A percentile compares a stretch with the other conserved stretches of the same genome.
phyloP scores from a whole-genome alignment of 1,140 invertebrate genomes.

The Eulimnadia texana region DNA sequence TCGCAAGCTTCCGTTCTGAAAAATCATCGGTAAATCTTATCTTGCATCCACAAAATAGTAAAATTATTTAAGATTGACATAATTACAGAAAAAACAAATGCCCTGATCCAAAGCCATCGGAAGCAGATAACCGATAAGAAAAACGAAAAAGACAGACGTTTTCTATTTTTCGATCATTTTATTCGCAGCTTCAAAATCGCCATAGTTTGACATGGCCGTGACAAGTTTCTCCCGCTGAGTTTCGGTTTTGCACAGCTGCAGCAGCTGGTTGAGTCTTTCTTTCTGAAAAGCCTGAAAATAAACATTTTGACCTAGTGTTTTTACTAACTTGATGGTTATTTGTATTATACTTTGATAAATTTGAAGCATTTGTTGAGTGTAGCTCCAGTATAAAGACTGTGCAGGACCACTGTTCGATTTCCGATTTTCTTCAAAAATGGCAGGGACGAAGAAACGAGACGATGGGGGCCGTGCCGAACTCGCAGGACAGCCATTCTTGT shows the following conservation, averaged over 20 bases:
- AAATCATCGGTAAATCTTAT: constrained; percentile 17
- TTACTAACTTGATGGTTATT: neutral
- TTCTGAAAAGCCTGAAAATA: neutral
- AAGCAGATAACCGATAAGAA: too few relatives aligned
- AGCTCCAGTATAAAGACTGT: constrained; percentile 54
- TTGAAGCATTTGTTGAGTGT: constrained; percentile 60
- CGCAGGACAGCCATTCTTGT: constrained; percentile 55
- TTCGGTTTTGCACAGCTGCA: neutral
- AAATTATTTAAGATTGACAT: neutral
- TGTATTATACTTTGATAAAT: constrained; percentile 37
- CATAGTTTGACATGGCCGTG: too few relatives aligned
- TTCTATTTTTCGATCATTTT: too few relatives aligned
- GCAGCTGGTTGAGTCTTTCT: neutral
- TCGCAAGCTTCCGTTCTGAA: constrained; percentile 22
- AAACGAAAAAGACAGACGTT: too few relatives aligned
- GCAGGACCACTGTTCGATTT: constrained; percentile 40
- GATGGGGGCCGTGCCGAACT: constrained; percentile 52
- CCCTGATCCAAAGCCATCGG: constrained; percentile 1
- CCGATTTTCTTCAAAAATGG: constrained; percentile 47
- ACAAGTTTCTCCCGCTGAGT: neutral
- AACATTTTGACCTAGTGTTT: neutral
- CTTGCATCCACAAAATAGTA: neutral
- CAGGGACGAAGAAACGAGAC: constrained; percentile 45
- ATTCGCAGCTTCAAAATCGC: too few relatives aligned
- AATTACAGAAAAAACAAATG: constrained; percentile 1